Evolutionary conservation across 2,888 invertebrate genomes (phyloP).

Genomic region (Calephelis perditalis): DNA sequence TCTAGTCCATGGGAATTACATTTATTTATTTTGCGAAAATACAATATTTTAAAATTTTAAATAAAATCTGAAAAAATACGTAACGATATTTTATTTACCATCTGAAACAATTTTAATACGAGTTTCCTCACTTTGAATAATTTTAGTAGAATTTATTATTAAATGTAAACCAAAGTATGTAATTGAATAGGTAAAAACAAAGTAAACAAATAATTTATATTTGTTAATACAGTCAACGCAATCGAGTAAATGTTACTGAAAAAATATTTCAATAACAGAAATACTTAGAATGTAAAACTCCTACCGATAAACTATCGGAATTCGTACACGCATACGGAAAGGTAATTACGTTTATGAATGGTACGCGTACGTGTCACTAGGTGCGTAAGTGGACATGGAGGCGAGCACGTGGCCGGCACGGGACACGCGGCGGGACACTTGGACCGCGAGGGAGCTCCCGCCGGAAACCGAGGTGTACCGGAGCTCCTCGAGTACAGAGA

Average conservation of each 20-base stretch:
- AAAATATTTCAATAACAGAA: too few species aligned
- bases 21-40: neutral
- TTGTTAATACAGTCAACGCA: too few species aligned
- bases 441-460: slow-evolving; percentile 69
- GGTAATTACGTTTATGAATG: slow-evolving; percentile 62
- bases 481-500: slow-evolving; percentile 75
- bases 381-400: slow-evolving; percentile 41
- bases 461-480: slow-evolving; percentile 77
- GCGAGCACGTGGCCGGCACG: slow-evolving; percentile 67
- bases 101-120: too few species aligned
- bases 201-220: slow-evolving; percentile 4
- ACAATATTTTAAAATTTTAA: too few species aligned
- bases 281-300: too few species aligned
- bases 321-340: slow-evolving; percentile 33
- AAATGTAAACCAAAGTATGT: too few species aligned
- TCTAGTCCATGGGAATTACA: slow-evolving; percentile 46
- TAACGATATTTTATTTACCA: too few species aligned
- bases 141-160: too few species aligned
- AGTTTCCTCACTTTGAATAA: too few species aligned
- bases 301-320: slow-evolving; percentile 4
- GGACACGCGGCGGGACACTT: slow-evolving; percentile 59
- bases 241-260: too few species aligned
- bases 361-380: slow-evolving; percentile 41
- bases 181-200: neutral
- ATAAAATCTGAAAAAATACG: too few species aligned